Evolutionary conservation across 2,113 vertebrate species (phyloP), one percentile per base, ranked within the genome.

Genomic region (Ameiurus melas): DNA sequence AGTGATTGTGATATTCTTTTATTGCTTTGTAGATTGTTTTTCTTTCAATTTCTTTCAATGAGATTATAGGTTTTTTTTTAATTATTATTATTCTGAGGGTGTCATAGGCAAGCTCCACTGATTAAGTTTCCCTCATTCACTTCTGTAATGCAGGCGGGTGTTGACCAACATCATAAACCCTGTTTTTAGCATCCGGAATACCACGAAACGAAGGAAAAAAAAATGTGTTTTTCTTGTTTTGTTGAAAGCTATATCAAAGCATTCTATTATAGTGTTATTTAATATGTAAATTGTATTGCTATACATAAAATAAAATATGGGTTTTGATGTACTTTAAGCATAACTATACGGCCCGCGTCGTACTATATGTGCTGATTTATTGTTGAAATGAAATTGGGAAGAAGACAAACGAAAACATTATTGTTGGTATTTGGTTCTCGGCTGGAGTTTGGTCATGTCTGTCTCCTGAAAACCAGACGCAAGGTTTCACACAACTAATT

Each of bases 281-380:
- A 98, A 98, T 97, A 98, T 98, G 97, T 98, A 98, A 97, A 98
- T 98, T 97, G 97, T 98, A 98, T 98, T 98, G 97, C 97, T 97
- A 98, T 98, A 97, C 97, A 97, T 97, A 96, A 97, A 99, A 98
- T 98, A 98, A 98, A 99, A 97, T 97, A 98, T 98, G 97, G 95
- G 96, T 99, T 99, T 98, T 97, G 97, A 97, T 97, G 97, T 97
- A 97, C 95, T 95, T 95, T 95, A 94, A 83, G 94, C 91, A 91
- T 88, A 89, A 83, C 79, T 70, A n/a, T 58, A 85, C 90, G 57
- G 89, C 87, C 79, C 90, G 75, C 58, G 36, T 87, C 83, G 85
- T 90, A 68, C 19, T 60, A 19, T 70, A 47, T 66, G 39, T 81
- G 17, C 3, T 51, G 0, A 4, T 55, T 22, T 22, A 0, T n/a